These are phyloP conservation scores for Melieria picta DNA, from an alignment of 2,888 invertebrate genomes.

Conservation along the genomic window DNA sequence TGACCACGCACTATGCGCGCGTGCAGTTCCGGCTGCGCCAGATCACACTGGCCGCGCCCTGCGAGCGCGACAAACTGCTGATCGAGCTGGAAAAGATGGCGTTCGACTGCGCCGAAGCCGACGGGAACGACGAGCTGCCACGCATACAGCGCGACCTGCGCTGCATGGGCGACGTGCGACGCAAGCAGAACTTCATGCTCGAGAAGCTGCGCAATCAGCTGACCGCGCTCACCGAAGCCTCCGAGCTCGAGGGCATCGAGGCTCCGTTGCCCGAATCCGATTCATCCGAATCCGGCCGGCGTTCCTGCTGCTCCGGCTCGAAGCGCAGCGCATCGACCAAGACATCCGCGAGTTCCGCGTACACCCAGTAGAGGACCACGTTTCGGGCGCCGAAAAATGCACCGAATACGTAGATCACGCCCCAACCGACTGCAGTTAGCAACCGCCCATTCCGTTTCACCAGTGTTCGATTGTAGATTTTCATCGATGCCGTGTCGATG, in stretches of 20 bases:
- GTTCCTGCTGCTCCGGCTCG: too few relatives aligned
- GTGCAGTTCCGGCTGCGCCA: slow-evolving; percentile 59
- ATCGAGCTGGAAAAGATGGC: slow-evolving; percentile 51
- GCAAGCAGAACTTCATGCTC: slow-evolving; percentile 50
- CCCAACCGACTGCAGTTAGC: too few relatives aligned
- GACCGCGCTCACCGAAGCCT: slow-evolving; percentile 10
- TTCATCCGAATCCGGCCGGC: not conserved
- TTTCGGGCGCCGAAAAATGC: too few relatives aligned
- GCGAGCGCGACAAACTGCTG: slow-evolving; percentile 47
- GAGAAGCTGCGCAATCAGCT: slow-evolving; percentile 43
- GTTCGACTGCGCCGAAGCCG: slow-evolving; percentile 43
- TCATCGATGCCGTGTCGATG: too few relatives aligned
- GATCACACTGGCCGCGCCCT: slow-evolving; percentile 46
- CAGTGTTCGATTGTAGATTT: too few relatives aligned
- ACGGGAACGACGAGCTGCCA: slow-evolving; percentile 45
- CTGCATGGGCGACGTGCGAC: slow-evolving; percentile 49
- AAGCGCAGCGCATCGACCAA: too few relatives aligned
- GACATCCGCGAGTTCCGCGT: too few relatives aligned
- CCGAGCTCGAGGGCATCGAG: slow-evolving; percentile 3
- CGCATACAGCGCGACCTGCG: slow-evolving; percentile 45
- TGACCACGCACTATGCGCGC: slow-evolving; percentile 57
- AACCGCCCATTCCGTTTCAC: too few relatives aligned
- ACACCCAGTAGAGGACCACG: too few relatives aligned
- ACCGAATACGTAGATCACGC: too few relatives aligned
- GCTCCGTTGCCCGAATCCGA: not conserved